These are phyloP conservation scores for Spatulosminthurus flaviceps DNA, from an alignment of 2,888 invertebrate genomes.

Conservation along the genomic window DNA sequence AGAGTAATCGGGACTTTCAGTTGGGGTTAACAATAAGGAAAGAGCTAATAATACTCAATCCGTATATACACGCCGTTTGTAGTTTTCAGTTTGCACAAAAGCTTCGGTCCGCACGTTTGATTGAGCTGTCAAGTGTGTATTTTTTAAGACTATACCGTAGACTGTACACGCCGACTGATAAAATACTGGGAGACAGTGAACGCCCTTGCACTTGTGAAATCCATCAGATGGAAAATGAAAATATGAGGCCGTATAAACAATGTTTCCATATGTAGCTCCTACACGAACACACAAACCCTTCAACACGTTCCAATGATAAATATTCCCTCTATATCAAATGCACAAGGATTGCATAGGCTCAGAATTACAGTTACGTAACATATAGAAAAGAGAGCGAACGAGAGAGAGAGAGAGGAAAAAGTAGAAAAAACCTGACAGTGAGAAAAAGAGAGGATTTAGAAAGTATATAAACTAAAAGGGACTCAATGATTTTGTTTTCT, in stretches of 20 bases:
- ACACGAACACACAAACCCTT: too few relatives aligned
- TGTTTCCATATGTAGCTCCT: too few relatives aligned
- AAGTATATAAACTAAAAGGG: slow-evolving; percentile 25
- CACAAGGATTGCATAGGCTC: too few relatives aligned
- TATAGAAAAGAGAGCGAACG: too few relatives aligned
- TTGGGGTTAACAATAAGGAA: neutral
- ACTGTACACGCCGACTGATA: neutral
- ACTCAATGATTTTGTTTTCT: slow-evolving; percentile 28
- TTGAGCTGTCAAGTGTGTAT: slow-evolving; percentile 49
- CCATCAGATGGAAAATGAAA: slow-evolving; percentile 44
- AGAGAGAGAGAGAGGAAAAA: too few relatives aligned
- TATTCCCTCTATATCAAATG: too few relatives aligned
- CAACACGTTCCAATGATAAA: too few relatives aligned
- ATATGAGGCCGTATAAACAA: too few relatives aligned
- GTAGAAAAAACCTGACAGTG: slow-evolving; percentile 5
- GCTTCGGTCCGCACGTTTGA: slow-evolving; percentile 31
- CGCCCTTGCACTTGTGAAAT: slow-evolving; percentile 46
- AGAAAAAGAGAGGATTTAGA: slow-evolving; percentile 32
- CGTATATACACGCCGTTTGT: slow-evolving; percentile 8
- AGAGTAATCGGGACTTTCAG: neutral
- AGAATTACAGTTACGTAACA: too few relatives aligned
- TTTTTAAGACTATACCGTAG: slow-evolving; percentile 47
- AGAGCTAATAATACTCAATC: slow-evolving; percentile 21
- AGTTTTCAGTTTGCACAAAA: slow-evolving; percentile 43
- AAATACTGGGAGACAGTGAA: neutral